Evolutionary conservation across 2,888 invertebrate species (phyloP).

Genomic region (Muscina levida): DNA sequence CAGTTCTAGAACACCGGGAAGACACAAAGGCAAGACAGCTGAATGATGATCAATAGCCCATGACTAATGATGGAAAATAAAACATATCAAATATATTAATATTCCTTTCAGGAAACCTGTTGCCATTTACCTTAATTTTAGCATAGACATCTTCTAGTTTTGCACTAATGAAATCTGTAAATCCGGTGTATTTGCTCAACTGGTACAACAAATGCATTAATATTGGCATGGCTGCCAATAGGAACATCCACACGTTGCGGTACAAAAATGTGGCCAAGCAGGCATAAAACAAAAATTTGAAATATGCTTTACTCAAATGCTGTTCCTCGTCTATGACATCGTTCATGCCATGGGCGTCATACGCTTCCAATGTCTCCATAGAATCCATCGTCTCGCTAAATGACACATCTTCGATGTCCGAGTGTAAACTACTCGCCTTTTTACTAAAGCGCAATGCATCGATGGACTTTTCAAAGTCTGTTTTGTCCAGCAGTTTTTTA

Average conservation of each 20-base stretch:
- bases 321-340: constrained; percentile 74
- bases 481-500: constrained; percentile 74
- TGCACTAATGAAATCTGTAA: constrained; percentile 73
- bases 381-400: constrained; percentile 75
- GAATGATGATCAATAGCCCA: constrained; percentile 81
- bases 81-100: constrained; percentile 9
- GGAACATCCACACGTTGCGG: constrained; percentile 91
- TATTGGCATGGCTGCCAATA: constrained; percentile 88
- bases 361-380: constrained; percentile 71
- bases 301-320: constrained; percentile 85
- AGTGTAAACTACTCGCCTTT: constrained; percentile 68
- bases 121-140: constrained; percentile 67
- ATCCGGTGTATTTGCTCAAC: constrained; percentile 74
- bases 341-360: constrained; percentile 56
- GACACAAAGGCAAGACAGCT: constrained; percentile 87
- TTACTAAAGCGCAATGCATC: constrained; percentile 76
- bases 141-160: constrained; percentile 72
- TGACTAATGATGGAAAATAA: constrained; percentile 76
- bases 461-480: constrained; percentile 75
- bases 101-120: too few relatives aligned
- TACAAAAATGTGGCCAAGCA: constrained; percentile 91
- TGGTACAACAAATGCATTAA: constrained; percentile 75
- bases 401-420: constrained; percentile 75
- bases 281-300: constrained; percentile 89
- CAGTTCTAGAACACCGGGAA: constrained; percentile 88